Evolutionary conservation across 2,888 invertebrate genomes (phyloP), one percentile per base, ranked within the genome.

Genomic region (Micropterix aruncella): DNA sequence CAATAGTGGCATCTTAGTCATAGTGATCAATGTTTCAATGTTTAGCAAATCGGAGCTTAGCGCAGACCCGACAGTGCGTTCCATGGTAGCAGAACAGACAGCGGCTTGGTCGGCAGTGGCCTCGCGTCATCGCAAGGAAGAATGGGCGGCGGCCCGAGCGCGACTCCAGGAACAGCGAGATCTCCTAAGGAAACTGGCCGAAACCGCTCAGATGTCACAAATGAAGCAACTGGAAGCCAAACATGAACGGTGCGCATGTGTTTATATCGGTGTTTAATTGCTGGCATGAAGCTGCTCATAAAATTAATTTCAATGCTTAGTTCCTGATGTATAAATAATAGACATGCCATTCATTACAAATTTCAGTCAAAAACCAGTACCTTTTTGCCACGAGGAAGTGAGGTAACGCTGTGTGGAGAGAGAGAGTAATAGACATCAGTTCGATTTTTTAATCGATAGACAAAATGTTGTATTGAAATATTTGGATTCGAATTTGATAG

Each of bases 91-190:
- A 37, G 93, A 93, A 52, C 97, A 99, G 68, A 93, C 95, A 3
- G 71, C 79, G 12, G 92, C 96, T 55, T 99, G 97, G 96, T 87
- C 90, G 47, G 87, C 87, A 56, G 79, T 96, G 73, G 83, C 89
- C 54, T 81, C 84, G 48, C 73, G 81, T 37, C 94, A 91, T 53
- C 77, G 88, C 50, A 79, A 79, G 48, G 88, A 88, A 68, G 83
- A 86, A 60, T 85, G 87, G 77, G 84, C 84, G 47, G 75, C 89
- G 64, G 74, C 92, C 45, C 76, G 86, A 44, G 72, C 79, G 52
- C 82, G 92, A 56, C 69, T 92, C 14, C 84, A 93, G 59, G 94
- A 96, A 67, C 81, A 93, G 66, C 73, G 83, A 49, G 73, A 83
- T 44, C 70, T 77, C 54, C 69, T 87, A 38, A 72, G 74, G 57